A percentile compares a stretch with the other conserved stretches of the same genome.
phyloP scores from a whole-genome alignment of 2,888 invertebrate species.

The Caenorhabditis panamensis region DNA sequence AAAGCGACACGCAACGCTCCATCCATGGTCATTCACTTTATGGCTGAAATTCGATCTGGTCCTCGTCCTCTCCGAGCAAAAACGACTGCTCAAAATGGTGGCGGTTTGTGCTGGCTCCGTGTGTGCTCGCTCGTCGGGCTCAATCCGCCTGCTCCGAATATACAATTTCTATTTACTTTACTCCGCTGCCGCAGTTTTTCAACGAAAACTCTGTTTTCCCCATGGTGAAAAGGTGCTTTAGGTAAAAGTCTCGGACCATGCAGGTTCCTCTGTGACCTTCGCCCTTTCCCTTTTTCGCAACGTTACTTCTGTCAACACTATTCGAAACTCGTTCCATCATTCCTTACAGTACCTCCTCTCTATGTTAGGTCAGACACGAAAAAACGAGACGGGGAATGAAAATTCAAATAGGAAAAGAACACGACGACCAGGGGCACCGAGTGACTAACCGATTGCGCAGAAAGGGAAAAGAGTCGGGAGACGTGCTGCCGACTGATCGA shows the following conservation, averaged over 20 bases:
- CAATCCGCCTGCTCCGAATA: constrained; percentile 57
- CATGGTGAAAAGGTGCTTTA: constrained; percentile 18
- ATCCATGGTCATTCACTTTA: constrained; percentile 42
- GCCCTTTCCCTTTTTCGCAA: not conserved
- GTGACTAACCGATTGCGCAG: constrained; percentile 43
- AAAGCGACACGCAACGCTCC: constrained; percentile 29
- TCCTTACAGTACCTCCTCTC: not conserved
- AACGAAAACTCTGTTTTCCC: constrained; percentile 44
- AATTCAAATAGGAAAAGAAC: constrained; percentile 24
- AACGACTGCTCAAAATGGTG: constrained; percentile 53
- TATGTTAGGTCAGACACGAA: not conserved
- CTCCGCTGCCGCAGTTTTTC: constrained; percentile 56
- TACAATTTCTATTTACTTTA: constrained; percentile 66
- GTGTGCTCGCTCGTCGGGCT: constrained; percentile 57
- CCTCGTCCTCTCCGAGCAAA: constrained; percentile 26
- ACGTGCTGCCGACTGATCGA: constrained; percentile 12
- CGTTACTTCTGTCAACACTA: not conserved
- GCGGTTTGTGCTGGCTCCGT: constrained; percentile 44
- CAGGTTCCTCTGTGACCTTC: not conserved
- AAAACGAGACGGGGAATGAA: constrained; percentile 1
- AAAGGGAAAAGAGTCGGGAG: constrained; percentile 41
- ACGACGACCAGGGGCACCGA: not conserved
- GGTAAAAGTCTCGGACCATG: constrained; percentile 3
- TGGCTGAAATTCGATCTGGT: constrained; percentile 56
- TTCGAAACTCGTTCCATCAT: constrained; percentile 8